Conservation (phyloP, 2,113 vertebrate genomes). For the Chaetura pelagica region DNA sequence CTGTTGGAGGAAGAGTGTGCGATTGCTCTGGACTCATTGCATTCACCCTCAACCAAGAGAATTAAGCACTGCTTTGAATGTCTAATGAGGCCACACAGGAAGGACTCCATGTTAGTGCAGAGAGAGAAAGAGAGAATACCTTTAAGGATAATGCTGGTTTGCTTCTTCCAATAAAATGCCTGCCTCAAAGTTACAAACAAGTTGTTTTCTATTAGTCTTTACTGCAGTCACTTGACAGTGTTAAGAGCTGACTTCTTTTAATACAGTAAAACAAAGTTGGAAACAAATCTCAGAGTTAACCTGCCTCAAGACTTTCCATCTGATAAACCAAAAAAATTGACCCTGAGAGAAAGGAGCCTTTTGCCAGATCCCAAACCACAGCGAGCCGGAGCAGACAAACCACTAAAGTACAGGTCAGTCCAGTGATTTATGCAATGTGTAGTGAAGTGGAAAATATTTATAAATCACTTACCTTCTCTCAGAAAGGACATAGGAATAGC, state of each 20-base stretch:
- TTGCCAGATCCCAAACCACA: not conserved
- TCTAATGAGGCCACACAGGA: not conserved
- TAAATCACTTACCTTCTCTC: slow-evolving; percentile 13
- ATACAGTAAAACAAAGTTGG: not conserved
- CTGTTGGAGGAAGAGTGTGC: not conserved
- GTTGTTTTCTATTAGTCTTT: not conserved
- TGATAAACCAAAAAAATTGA: not conserved
- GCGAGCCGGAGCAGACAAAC: not conserved
- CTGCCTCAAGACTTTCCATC: not conserved
- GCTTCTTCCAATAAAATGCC: not conserved
- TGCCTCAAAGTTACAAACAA: not conserved
- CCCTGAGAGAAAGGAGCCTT: not conserved
- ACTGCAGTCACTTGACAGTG: not conserved
- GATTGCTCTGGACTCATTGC: not conserved
- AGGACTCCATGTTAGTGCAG: not conserved
- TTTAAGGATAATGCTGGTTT: not conserved
- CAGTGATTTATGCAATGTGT: slow-evolving; percentile 3
- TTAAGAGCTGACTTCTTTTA: not conserved
- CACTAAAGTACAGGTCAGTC: not conserved
- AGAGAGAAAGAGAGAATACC: not conserved
- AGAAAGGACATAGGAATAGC: not conserved
- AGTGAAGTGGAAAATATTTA: slow-evolving; percentile 37
- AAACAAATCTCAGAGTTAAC: not conserved
- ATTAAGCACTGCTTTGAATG: not conserved
- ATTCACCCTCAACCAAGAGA: not conserved